Conservation (phyloP, 2,888 invertebrate species). For the Molorchus minor region DNA sequence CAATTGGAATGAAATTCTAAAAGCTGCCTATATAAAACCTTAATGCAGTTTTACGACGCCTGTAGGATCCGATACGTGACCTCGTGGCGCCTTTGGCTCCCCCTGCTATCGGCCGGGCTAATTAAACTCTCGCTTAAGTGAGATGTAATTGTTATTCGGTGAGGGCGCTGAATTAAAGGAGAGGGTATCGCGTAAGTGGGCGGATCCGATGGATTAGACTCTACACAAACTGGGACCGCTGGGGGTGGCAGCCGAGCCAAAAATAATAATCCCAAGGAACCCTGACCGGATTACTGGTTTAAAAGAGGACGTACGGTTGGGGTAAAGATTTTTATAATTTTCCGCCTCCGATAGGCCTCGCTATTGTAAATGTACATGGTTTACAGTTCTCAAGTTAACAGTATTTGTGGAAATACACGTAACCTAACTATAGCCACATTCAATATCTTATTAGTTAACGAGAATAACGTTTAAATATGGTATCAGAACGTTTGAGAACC, state of each 20-base stretch:
- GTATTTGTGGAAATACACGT: too few species aligned
- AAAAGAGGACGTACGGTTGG: neutral
- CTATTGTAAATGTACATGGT: too few species aligned
- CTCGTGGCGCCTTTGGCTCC: slow-evolving; percentile 18
- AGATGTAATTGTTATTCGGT: slow-evolving; percentile 47
- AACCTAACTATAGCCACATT: too few species aligned
- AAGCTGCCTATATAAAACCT: slow-evolving; percentile 24
- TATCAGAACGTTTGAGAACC: too few species aligned
- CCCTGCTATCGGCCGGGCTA: slow-evolving; percentile 37
- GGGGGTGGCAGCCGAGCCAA: too few species aligned
- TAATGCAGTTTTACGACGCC: slow-evolving; percentile 30
- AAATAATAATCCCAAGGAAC: too few species aligned
- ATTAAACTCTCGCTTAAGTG: slow-evolving; percentile 47
- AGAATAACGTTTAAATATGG: too few species aligned
- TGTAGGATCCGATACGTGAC: slow-evolving; percentile 33
- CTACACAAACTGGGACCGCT: slow-evolving; percentile 16
- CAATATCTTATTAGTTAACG: too few species aligned
- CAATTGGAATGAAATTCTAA: slow-evolving; percentile 31
- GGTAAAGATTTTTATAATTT: too few species aligned
- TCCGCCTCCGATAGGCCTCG: too few species aligned
- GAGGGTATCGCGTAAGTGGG: slow-evolving; percentile 16
- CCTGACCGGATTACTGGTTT: too few species aligned
- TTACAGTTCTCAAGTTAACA: too few species aligned
- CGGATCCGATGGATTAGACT: slow-evolving; percentile 21
- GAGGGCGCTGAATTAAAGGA: slow-evolving; percentile 27